Evolutionary conservation across 92 coral and sea anemone species (phyloP).

Genomic region (Paragorgia papillata): DNA sequence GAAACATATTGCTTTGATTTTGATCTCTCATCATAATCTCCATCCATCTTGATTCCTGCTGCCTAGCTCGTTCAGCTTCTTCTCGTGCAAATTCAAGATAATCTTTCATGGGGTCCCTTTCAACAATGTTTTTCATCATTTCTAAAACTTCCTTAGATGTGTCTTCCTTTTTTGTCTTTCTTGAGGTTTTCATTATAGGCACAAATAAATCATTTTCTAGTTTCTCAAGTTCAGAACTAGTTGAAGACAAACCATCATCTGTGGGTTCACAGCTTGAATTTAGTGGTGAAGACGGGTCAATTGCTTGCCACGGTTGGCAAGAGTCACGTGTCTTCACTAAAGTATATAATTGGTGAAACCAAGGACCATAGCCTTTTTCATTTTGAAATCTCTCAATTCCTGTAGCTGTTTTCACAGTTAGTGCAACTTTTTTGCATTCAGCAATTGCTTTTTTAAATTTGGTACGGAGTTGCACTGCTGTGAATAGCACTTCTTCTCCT

Average conservation of each 20-base stretch:
- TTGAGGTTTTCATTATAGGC: background rate
- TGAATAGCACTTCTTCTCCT: conserved; percentile 39
- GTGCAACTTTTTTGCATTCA: conserved; percentile 43
- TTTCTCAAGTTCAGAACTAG: background rate
- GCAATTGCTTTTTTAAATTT: conserved; percentile 38
- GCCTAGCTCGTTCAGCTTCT: conserved; percentile 5
- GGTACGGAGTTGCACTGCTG: conserved; percentile 44
- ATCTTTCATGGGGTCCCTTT: conserved; percentile 14
- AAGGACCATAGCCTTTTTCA: conserved; percentile 34
- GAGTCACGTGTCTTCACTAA: conserved; percentile 42
- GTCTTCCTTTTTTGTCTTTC: conserved; percentile 9
- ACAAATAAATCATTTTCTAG: background rate
- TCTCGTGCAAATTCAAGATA: background rate
- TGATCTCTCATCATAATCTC: conserved; percentile 3
- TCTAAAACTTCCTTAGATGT: background rate
- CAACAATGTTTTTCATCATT: background rate
- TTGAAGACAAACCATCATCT: background rate
- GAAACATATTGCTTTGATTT: background rate
- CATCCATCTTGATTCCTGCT: background rate
- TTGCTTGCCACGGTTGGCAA: conserved; percentile 42
- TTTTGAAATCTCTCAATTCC: conserved; percentile 44
- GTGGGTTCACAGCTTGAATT: conserved; percentile 15
- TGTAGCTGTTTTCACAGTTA: conserved; percentile 37
- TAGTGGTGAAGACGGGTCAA: conserved; percentile 31
- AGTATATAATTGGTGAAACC: conserved; percentile 36